Base-by-base conservation (phyloP, 2,888 invertebrate species). In the Ophonus ardosiacus region DNA sequence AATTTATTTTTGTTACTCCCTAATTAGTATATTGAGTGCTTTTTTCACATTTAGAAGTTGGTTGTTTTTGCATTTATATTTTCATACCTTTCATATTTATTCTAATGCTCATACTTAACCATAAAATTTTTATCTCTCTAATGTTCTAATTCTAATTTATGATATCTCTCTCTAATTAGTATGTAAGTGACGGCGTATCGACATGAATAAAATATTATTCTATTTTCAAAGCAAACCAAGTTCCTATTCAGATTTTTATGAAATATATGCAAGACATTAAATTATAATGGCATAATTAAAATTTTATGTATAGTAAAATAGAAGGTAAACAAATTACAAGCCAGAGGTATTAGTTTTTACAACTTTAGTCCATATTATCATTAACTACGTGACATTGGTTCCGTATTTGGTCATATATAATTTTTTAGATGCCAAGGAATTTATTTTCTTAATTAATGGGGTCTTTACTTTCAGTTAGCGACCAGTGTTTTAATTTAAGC, bases 281-380 rank as follows among this genome's bases (percentile, higher is more conserved):
- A 13, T 38, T 68, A 68, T 68, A 68, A 68, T 68, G 15, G 68
- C 68, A 38, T 68, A 31, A 68, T 68, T 68, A 68, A 68, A 68
- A 68, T 68, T 68, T 68, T 38, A 68, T 68, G 31, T 63, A 13
- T 63, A 63, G 63, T 31, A 68, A 38, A 68, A 31, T 15, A 31
- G 68, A 68, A 68, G 68, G 68, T 38, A 68, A 68, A 68, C 68
- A 68, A 68, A 68, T 68, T 68, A 68, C 24, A 38, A 31, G 3
- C 13, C 7, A 68, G 18, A 63, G 24, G n/a, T 17, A 61, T 24
- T 24, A 63, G n/a, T 68, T 63, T 68, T 68, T 68, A 68, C 68
- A 10, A 15, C 38, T 68, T 63, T 68, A 15, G 31, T 38, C 38
- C 24, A 68, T 38, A 38, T 68, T 68, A 68, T 38, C 68, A n/a